These are phyloP conservation scores for Chirona hameri DNA, from an alignment of 2,888 invertebrate species.

Conservation along the genomic window DNA sequence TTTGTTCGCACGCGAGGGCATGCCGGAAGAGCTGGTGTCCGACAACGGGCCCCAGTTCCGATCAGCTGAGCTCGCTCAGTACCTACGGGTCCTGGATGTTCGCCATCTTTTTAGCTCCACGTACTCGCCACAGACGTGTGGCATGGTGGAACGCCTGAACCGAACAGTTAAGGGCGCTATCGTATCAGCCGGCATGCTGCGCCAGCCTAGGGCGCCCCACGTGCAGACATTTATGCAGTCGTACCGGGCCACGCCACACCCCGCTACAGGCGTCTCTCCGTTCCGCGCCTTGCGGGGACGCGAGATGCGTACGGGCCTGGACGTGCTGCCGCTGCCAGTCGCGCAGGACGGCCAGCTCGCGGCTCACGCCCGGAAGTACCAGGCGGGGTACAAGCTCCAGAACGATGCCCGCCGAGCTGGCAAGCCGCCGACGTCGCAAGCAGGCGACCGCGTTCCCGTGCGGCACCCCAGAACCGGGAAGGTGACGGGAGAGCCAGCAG, in stretches of 20 bases:
- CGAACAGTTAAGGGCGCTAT: not conserved
- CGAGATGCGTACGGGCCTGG: not conserved
- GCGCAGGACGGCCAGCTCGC: too few species aligned
- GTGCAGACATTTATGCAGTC: not conserved
- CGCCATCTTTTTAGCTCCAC: not conserved
- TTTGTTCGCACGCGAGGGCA: not conserved
- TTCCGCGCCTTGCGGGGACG: not conserved
- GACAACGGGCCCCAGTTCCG: not conserved
- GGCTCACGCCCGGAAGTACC: too few species aligned
- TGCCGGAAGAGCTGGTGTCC: not conserved
- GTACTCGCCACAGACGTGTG: not conserved
- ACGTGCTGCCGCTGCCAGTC: too few species aligned
- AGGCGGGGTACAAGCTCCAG: too few species aligned
- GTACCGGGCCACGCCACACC: not conserved
- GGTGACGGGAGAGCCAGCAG: too few species aligned
- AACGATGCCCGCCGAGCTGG: too few species aligned
- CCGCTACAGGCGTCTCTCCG: not conserved
- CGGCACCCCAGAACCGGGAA: too few species aligned
- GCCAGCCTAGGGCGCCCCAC: not conserved
- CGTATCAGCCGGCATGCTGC: not conserved
- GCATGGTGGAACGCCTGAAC: not conserved
- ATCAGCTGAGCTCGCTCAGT: not conserved
- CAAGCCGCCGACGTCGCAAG: too few species aligned
- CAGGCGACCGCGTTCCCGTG: too few species aligned
- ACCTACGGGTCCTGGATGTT: not conserved